Conservation (phyloP, 2,113 vertebrate genomes). For the Xiphophorus maculatus region DNA sequence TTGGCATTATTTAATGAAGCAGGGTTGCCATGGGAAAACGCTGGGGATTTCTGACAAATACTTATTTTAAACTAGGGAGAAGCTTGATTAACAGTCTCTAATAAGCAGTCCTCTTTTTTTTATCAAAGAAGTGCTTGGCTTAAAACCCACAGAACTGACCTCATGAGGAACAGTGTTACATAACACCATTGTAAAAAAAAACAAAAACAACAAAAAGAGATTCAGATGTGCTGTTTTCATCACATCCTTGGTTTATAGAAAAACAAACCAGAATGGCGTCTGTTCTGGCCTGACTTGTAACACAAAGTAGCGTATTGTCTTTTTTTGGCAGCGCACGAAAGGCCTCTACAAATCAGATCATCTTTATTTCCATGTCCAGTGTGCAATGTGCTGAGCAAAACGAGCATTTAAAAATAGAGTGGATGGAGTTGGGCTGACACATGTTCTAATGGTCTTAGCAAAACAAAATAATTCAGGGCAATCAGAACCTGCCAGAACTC, state of each 20-base stretch:
- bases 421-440: background rate
- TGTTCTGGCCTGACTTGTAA: background rate
- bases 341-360: background rate
- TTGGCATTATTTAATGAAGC: conserved; percentile 49
- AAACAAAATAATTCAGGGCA: background rate
- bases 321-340: background rate
- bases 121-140: conserved; percentile 25
- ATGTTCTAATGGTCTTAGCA: background rate
- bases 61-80: conserved; percentile 58
- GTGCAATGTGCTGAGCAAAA: background rate
- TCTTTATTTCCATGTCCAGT: background rate
- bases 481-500: background rate
- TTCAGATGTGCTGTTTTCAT: background rate
- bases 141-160: conserved; percentile 21
- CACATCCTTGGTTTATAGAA: too few species aligned
- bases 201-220: background rate
- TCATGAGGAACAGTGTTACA: background rate
- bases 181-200: background rate
- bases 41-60: conserved; percentile 58
- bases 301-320: background rate
- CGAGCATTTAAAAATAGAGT: background rate
- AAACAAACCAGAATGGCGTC: background rate
- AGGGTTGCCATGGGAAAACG: conserved; percentile 42
- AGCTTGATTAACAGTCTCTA: conserved; percentile 55
- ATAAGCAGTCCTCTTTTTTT: conserved; percentile 34